Percentiles rank a stretch among this genome's conserved stretches.
Conservation (phyloP, 1,140 invertebrate genomes). For the Camponotus pennsylvanicus region DNA sequence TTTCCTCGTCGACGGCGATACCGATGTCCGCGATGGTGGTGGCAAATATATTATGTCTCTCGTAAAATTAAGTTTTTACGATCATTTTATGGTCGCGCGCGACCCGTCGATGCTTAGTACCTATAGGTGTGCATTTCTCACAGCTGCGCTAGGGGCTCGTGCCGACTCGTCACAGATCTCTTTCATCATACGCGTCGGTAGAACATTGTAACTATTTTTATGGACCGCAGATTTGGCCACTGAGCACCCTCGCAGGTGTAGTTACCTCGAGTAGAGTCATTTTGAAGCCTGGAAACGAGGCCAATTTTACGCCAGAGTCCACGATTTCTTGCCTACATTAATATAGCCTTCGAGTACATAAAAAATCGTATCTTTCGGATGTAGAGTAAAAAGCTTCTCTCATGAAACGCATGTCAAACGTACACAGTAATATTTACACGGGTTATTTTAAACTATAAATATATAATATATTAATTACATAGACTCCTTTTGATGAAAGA, state of each 20-base stretch:
- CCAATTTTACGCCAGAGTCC: neutral
- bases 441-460: neutral
- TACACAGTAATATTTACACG: neutral
- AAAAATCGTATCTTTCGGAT: neutral
- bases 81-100: constrained; percentile 86
- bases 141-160: constrained; percentile 73
- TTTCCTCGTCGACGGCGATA: constrained; percentile 66
- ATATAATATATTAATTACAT: neutral
- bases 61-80: constrained; percentile 87
- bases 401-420: neutral
- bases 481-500: neutral
- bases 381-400: neutral
- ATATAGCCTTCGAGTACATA: neutral
- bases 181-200: constrained; percentile 68
- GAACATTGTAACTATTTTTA: constrained; percentile 73
- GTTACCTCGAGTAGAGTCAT: neutral
- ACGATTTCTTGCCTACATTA: neutral
- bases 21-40: constrained; percentile 73
- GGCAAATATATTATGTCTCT: constrained; percentile 86
- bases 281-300: neutral
- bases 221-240: constrained; percentile 51
- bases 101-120: constrained; percentile 81
- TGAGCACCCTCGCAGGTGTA: constrained; percentile 12
- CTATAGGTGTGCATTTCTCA: constrained; percentile 78
- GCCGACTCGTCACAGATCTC: constrained; percentile 71